Percentiles rank a stretch among this genome's conserved stretches.
Evolutionary conservation across 2,797 vertebrate species (phyloP).

Genomic region (Microhierax caerulescens): DNA sequence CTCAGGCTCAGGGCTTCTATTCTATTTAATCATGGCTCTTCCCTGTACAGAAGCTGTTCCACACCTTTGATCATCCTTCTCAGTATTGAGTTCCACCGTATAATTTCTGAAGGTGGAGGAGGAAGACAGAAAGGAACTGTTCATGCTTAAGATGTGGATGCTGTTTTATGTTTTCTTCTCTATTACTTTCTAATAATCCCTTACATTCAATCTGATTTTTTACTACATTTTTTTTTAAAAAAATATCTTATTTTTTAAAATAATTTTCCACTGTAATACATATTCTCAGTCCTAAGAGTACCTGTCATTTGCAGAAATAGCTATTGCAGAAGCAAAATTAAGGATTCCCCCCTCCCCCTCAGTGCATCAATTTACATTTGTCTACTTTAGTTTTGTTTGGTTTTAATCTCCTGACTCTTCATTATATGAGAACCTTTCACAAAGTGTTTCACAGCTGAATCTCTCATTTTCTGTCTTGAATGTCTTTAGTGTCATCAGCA

Average conservation of each 20-base stretch:
- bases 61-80: not conserved
- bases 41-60: not conserved
- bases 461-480: not conserved
- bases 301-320: not conserved
- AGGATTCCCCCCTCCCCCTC: fast-evolving
- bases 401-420: not conserved
- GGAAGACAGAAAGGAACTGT: not conserved
- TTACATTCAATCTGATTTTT: not conserved
- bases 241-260: not conserved
- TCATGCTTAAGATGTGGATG: not conserved
- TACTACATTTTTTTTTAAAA: not conserved
- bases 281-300: not conserved
- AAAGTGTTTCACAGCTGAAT: not conserved
- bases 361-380: not conserved
- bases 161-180: not conserved
- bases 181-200: not conserved
- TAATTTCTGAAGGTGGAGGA: not conserved
- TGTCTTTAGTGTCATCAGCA: not conserved
- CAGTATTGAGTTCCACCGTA: not conserved
- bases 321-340: not conserved
- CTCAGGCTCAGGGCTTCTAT: not conserved
- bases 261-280: not conserved
- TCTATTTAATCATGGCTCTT: not conserved
- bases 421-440: not conserved
- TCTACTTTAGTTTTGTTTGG: not conserved